Conservation (phyloP, 2,888 invertebrate species). For the Oxytorus armatus region DNA sequence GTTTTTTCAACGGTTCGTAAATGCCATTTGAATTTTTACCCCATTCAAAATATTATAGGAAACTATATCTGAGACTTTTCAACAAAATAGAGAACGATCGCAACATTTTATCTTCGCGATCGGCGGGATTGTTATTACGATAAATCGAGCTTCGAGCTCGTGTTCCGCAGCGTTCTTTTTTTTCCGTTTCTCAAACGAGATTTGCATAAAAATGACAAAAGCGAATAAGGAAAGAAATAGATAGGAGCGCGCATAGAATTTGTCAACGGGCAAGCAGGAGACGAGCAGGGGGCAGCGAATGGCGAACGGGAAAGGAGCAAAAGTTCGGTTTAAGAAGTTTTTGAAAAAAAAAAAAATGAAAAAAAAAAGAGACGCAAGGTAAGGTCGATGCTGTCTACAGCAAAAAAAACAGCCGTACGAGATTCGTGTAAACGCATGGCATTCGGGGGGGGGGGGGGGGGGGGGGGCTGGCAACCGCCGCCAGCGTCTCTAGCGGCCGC, state of each 20-base stretch:
- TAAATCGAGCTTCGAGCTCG: too few species aligned
- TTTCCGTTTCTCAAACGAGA: too few species aligned
- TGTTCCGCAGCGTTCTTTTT: too few species aligned
- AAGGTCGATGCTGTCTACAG: slow-evolving; percentile 29
- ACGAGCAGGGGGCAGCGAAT: slow-evolving; percentile 15
- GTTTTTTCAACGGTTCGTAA: too few species aligned
- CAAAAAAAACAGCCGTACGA: slow-evolving; percentile 52
- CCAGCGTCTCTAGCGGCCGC: slow-evolving; percentile 71
- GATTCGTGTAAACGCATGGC: slow-evolving; percentile 44
- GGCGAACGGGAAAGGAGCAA: slow-evolving; percentile 45
- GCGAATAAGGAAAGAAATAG: slow-evolving; percentile 32
- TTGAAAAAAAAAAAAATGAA: slow-evolving; percentile 38
- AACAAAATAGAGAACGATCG: too few species aligned
- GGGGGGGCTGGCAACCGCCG: slow-evolving; percentile 77
- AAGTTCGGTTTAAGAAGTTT: slow-evolving; percentile 45
- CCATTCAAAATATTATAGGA: too few species aligned
- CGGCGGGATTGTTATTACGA: too few species aligned
- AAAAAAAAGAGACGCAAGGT: slow-evolving; percentile 36
- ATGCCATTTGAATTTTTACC: too few species aligned
- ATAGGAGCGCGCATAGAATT: slow-evolving; percentile 18
- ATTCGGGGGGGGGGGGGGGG: slow-evolving; percentile 69
- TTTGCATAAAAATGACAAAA: slow-evolving; percentile 20
- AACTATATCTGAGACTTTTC: too few species aligned
- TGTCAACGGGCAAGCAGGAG: slow-evolving; percentile 7
- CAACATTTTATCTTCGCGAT: too few species aligned